Base-by-base conservation (phyloP, 2,888 invertebrate genomes). In the Mesochorus sp. region DNA sequence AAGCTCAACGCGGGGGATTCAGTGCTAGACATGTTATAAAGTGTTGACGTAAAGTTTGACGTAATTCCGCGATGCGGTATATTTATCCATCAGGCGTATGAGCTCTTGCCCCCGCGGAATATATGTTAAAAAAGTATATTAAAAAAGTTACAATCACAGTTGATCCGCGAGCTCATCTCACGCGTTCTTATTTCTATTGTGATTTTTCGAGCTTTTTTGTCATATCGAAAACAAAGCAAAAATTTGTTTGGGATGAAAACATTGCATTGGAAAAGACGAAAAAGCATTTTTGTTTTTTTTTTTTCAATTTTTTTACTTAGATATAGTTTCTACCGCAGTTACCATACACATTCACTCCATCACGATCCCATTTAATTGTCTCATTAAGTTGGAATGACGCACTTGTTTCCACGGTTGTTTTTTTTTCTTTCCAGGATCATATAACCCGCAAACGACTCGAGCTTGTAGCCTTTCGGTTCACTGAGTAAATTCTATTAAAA, bases 1-100 rank as follows among this genome's bases (percentile, higher is more conserved):
- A 66, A 66, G 42, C 71, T 51, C 64, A 28, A 34, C 49, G 24
- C 24, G 47, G 21, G 26, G 47, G 24, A 6, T 12, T 21, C 26
- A 4, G 2, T 44, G 12, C n/a, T 21, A 31, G 31, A 68, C 42
- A 39, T 49, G 34, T 59, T 17, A 6, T n/a, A 26, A 49, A 49
- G 24, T 67, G 49, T 70, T 47, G 49, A 70, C 26, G 24, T 17
- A 49, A n/a, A 49, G 39, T 37, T 61, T 51, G 39, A 71, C 71
- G 71, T 47, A 49, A 44, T 28, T 37, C 24, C 14, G 37, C n/a
- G n/a, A n/a, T n/a, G 37, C 19, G 21, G 44, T 57, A 59, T 47
- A 70, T 70, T 51, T 61, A 21, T 28, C 26, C 12, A 21, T 28
- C 8, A 49, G 19, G n/a, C 49, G 24, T 71, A 61, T 61, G 39